A percentile compares a stretch with the other conserved stretches of the same genome.
phyloP scores from a whole-genome alignment of 2,797 vertebrate species.

The Saxicola maurus region DNA sequence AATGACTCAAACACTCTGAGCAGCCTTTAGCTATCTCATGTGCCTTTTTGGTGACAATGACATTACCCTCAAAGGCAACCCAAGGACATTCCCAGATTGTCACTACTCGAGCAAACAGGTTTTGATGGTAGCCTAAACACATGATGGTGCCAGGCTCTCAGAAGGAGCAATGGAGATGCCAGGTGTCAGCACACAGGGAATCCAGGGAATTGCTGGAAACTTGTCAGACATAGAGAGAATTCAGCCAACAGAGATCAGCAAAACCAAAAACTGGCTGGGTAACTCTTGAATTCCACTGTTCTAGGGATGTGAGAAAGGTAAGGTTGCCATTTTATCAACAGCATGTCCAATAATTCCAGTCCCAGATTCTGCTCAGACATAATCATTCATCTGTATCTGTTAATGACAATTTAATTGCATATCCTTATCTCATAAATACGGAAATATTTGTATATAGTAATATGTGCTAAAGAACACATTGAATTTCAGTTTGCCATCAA shows the following conservation, averaged over 20 bases:
- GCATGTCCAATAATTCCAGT: background rate
- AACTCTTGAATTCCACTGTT: background rate
- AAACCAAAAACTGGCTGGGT: background rate
- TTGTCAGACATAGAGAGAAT: background rate
- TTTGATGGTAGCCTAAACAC: background rate
- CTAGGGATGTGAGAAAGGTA: background rate
- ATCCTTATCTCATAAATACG: slow-evolving; percentile 18
- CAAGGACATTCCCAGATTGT: background rate
- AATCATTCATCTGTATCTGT: background rate
- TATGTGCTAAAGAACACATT: slow-evolving; percentile 42
- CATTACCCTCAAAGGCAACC: background rate
- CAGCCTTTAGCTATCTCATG: background rate
- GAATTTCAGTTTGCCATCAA: slow-evolving; percentile 41
- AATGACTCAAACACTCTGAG: background rate
- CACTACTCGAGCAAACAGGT: background rate
- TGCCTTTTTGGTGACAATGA: background rate
- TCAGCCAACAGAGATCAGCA: background rate
- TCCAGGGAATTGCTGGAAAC: background rate
- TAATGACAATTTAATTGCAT: slow-evolving; percentile 52
- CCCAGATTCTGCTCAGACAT: background rate
- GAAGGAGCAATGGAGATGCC: background rate
- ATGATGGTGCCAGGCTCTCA: background rate
- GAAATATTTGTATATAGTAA: slow-evolving; percentile 32
- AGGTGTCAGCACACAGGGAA: background rate
- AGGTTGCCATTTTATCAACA: background rate